phyloP scores from a whole-genome alignment of 1,140 invertebrate species.

The Hyposmocoma kahamanoa region DNA sequence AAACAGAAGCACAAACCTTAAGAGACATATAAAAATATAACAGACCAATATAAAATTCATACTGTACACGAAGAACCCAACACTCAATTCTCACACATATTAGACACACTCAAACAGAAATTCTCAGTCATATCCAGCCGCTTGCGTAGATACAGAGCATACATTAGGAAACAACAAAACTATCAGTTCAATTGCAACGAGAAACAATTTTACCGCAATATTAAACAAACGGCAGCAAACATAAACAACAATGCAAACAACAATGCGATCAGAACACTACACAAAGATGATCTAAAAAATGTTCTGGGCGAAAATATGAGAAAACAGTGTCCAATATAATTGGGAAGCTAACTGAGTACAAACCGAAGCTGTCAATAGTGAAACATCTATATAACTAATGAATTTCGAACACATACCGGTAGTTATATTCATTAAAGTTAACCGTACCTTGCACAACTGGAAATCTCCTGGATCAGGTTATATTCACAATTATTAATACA shows the following conservation, averaged over 20 bases:
- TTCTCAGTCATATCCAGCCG: constrained; percentile 5
- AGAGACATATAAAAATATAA: constrained; percentile 12
- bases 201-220: constrained; percentile 20
- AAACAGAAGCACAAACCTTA: constrained; percentile 10
- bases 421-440: constrained; percentile 1
- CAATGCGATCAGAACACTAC: constrained; percentile 1
- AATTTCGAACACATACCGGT: constrained; percentile 1
- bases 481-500: constrained; percentile 7
- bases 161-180: constrained; percentile 21
- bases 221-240: not conserved
- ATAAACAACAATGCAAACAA: not conserved
- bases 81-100: constrained; percentile 7
- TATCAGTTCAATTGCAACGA: constrained; percentile 19
- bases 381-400: not conserved
- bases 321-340: not conserved
- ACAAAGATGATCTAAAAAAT: constrained; percentile 5
- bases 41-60: constrained; percentile 15
- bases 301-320: constrained; percentile 4
- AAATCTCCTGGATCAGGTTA: not conserved
- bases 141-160: constrained; percentile 11
- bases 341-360: not conserved
- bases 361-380: not conserved
- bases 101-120: constrained; percentile 30
- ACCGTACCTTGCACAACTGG: constrained; percentile 1
- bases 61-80: constrained; percentile 18